Conservation (phyloP, 2,888 invertebrate genomes). For the Pyrocoelia pectoralis region DNA sequence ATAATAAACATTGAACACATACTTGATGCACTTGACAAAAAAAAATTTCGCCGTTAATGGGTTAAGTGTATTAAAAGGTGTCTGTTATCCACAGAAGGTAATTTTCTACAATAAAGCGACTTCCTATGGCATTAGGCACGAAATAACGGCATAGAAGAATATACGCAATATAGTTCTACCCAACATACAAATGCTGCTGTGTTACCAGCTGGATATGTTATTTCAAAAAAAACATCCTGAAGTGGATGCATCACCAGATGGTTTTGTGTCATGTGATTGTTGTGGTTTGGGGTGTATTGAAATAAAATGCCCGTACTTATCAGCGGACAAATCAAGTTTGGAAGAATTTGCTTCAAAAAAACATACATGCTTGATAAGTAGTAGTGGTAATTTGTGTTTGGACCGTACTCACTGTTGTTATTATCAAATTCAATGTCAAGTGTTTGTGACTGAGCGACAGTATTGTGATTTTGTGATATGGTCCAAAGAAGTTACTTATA, state of each 20-base stretch:
- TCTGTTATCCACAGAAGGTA: conserved; percentile 9
- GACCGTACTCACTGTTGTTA: conserved; percentile 1
- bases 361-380: conserved; percentile 4
- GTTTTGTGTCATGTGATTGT: conserved; percentile 9
- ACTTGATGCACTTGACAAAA: no score
- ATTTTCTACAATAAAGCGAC: neutral
- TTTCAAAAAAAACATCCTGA: conserved; percentile 5
- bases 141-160: neutral
- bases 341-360: conserved; percentile 3
- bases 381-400: neutral
- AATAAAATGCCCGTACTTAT: conserved; percentile 7
- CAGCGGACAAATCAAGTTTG: neutral
- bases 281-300: conserved; percentile 12
- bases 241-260: conserved; percentile 13
- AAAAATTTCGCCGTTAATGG: no score
- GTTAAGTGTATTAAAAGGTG: conserved; percentile 3
- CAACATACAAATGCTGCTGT: neutral
- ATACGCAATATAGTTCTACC: neutral
- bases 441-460: neutral
- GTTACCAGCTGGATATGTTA: neutral
- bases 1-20: no score
- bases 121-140: conserved; percentile 10
- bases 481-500: neutral
- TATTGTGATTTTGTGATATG: conserved; percentile 13
- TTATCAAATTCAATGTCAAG: conserved; percentile 13